A percentile compares a stretch with the other conserved stretches of the same genome.
These are phyloP conservation scores for Drosophila azteca DNA, from an alignment of 1,140 invertebrate species.

Conservation along the genomic window DNA sequence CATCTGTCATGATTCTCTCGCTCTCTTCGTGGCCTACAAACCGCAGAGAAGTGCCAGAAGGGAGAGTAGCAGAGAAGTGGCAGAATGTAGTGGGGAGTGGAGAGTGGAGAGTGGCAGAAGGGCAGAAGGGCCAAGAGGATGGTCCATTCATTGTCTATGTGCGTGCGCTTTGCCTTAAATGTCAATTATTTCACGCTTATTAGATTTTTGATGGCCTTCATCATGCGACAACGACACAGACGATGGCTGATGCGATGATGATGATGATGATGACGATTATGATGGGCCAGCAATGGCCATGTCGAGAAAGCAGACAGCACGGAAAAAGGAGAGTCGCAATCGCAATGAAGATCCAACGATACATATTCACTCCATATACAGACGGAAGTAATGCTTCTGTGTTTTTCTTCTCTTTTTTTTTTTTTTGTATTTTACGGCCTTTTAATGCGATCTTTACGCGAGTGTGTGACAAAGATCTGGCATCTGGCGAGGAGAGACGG, in stretches of 20 bases:
- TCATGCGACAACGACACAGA: constrained; percentile 33
- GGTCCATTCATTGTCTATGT: constrained; percentile 66
- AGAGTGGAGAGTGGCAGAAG: constrained; percentile 8
- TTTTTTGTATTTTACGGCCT: constrained; percentile 52
- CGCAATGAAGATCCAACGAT: constrained; percentile 22
- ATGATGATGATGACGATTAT: constrained; percentile 3
- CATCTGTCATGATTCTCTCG: constrained; percentile 75
- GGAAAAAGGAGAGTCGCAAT: constrained; percentile 48
- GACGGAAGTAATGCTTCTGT: constrained; percentile 43
- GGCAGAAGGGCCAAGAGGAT: constrained; percentile 3
- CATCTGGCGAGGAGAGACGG: neutral
- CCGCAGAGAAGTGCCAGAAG: neutral
- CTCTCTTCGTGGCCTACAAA: constrained; percentile 65
- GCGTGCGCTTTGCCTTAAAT: constrained; percentile 78
- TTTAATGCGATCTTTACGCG: constrained; percentile 74
- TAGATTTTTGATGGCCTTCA: constrained; percentile 69
- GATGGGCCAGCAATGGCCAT: constrained; percentile 17
- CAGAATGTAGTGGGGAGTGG: neutral
- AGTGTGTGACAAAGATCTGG: constrained; percentile 67
- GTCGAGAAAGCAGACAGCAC: constrained; percentile 53
- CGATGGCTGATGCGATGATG: constrained; percentile 17
- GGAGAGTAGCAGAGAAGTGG: neutral
- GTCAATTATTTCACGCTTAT: constrained; percentile 82
- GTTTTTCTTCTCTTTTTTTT: neutral
- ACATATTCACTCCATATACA: constrained; percentile 10